Evolutionary conservation across 2,888 invertebrate species (phyloP).

Genomic region (Syritta pipiens): DNA sequence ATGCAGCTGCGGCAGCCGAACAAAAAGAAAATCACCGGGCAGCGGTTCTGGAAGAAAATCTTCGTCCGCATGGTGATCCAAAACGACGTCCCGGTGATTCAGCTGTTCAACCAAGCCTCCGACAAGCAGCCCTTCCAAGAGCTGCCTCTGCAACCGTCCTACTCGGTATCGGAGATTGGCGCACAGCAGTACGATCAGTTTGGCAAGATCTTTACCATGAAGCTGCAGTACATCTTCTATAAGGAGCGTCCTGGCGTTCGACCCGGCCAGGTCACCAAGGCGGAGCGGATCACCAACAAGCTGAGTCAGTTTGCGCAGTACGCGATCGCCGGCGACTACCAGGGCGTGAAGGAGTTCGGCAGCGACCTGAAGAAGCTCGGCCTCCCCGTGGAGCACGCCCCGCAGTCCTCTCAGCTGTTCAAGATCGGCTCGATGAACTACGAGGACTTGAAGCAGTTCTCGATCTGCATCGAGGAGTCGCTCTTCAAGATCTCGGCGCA

Average conservation of each 20-base stretch:
- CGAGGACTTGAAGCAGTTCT: conserved; percentile 95
- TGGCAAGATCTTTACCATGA: conserved; percentile 99
- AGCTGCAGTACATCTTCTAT: conserved; percentile 96
- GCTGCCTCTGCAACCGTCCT: conserved; percentile 94
- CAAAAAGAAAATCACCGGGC: conserved; percentile 97
- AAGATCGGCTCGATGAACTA: conserved; percentile 95
- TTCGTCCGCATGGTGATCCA: conserved; percentile 89
- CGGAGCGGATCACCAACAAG: conserved; percentile 93
- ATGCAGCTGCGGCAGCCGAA: conserved; percentile 97
- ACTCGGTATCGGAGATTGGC: conserved; percentile 95
- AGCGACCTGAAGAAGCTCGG: conserved; percentile 95
- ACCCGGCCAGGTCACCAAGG: conserved; percentile 96
- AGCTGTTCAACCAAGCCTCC: conserved; percentile 89
- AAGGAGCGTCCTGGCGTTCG: conserved; percentile 98
- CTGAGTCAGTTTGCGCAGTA: conserved; percentile 95
- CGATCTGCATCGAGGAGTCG: conserved; percentile 94
- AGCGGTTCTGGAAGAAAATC: conserved; percentile 98
- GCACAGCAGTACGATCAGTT: conserved; percentile 99
- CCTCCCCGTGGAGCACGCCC: conserved; percentile 97
- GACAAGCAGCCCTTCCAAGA: conserved; percentile 97
- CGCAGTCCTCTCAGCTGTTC: conserved; percentile 95
- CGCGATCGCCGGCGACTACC: conserved; percentile 95
- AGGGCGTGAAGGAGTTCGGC: conserved; percentile 95
- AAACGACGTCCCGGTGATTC: conserved; percentile 91
- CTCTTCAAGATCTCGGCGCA: conserved; percentile 91